A percentile compares a stretch with the other conserved stretches of the same genome.
Evolutionary conservation across 1,140 invertebrate genomes (phyloP).

Genomic region (Himalopsyche phryganea): DNA sequence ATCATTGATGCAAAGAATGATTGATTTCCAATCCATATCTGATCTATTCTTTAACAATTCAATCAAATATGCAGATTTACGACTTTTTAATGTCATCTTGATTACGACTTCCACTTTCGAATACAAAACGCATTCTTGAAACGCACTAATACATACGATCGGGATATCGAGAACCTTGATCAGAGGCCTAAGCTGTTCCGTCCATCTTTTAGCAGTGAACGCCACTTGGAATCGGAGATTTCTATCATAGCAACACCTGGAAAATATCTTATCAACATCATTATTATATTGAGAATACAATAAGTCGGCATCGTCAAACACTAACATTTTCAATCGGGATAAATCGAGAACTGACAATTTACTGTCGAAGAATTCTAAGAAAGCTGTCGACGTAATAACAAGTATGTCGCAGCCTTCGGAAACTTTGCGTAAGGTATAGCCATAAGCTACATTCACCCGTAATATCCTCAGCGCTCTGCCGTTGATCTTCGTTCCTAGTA

Average conservation of each 20-base stretch:
- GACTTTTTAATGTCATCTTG: slow-evolving; percentile 34
- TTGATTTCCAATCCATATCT: slow-evolving; percentile 36
- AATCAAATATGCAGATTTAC: background rate
- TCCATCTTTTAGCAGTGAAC: slow-evolving; percentile 42
- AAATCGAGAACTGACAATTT: too few relatives aligned
- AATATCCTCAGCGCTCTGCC: background rate
- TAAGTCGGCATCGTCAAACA: slow-evolving; percentile 2
- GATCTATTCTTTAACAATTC: background rate
- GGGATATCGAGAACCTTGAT: slow-evolving; percentile 41
- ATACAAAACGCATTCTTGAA: slow-evolving; percentile 46
- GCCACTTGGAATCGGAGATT: background rate
- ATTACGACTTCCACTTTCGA: slow-evolving; percentile 41
- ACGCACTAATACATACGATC: slow-evolving; percentile 43
- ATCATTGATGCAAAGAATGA: slow-evolving; percentile 43
- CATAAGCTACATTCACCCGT: too few relatives aligned
- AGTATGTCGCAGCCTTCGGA: too few relatives aligned
- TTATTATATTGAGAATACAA: background rate
- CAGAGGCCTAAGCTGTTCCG: slow-evolving; percentile 40
- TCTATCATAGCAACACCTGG: background rate
- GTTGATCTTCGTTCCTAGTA: background rate
- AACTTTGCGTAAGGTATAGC: too few relatives aligned
- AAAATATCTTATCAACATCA: background rate
- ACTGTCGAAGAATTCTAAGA: background rate
- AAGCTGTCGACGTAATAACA: too few relatives aligned
- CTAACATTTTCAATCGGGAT: slow-evolving; percentile 1